Conservation (phyloP, 30 jellyfish, hydroid and myxozoan genomes). For the Aurelia sp. region DNA sequence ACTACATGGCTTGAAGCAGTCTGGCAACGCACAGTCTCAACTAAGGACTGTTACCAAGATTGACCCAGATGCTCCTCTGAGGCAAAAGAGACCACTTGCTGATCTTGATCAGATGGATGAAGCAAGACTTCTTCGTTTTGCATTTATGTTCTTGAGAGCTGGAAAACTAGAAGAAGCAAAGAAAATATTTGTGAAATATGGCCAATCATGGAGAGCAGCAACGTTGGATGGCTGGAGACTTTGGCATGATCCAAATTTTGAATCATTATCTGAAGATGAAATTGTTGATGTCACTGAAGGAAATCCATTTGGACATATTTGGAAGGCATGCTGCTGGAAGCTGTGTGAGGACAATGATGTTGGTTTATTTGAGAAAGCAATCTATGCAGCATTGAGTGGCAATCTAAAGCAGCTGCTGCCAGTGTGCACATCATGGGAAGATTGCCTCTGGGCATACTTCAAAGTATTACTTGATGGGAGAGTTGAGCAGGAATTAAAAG, state of each 20-base stretch:
- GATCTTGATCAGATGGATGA: constrained; percentile 83
- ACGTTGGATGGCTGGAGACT: constrained; percentile 96
- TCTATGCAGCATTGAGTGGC: constrained; percentile 94
- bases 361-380: constrained; percentile 78
- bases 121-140: constrained; percentile 56
- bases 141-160: constrained; percentile 79
- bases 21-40: constrained; percentile 2
- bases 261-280: constrained; percentile 8
- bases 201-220: constrained; percentile 97
- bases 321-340: constrained; percentile 91
- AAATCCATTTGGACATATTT: constrained; percentile 74
- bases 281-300: constrained; percentile 78
- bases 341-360: constrained; percentile 70
- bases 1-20: constrained; percentile 60
- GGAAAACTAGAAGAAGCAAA: constrained; percentile 94
- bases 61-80: constrained; percentile 96
- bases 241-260: constrained; percentile 93
- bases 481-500: constrained; percentile 76
- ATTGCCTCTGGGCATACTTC: constrained; percentile 90
- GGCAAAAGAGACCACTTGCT: constrained; percentile 80
- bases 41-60: constrained; percentile 74
- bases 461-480: constrained; percentile 81
- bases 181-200: constrained; percentile 76
- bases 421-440: constrained; percentile 89
- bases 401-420: constrained; percentile 76